Base-by-base conservation (phyloP, 2,113 vertebrate species). In the Calcarius ornatus region DNA sequence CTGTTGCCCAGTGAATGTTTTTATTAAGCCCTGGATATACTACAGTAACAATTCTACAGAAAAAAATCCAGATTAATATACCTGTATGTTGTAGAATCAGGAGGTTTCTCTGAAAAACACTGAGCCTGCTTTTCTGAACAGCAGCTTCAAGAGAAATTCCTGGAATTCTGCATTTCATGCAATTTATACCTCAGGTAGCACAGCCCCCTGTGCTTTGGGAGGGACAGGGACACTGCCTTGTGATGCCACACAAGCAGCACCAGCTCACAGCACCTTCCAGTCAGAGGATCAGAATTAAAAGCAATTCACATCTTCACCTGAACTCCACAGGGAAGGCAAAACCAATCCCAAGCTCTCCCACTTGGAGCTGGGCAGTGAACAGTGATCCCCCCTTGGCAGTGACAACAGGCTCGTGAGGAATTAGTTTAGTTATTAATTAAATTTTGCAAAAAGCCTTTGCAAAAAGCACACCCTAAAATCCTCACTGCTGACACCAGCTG, bases 11-110 rank as follows among this genome's bases (percentile, higher is more conserved):
- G 23, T 64, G 48, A 35, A n/a, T n/a, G 37, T 20, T 60, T 60
- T 4, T 33, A 53, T 45, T 25, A 77, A 86, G 30, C 7, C 38
- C 35, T 59, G 22, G 3, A 3, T 4, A 4, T n/a, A 42, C 7
- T 37, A 33, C 30, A 59, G 4, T 1, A 1, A 47, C 1, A 3
- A 31, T 24, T n/a, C 11, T 6, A 4, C 18, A 38, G 2, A 48
- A 57, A 54, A 78, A 60, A 38, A 61, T 28, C 45, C 45, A 31
- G 11, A 31, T 5, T 60, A 24, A 50, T 69, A 64, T 10, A 51
- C 12, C n/a, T 61, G n/a, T 15, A 23, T 0, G 0, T 28, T 40
- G 12, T 0, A 37, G 11, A 5, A 66, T 2, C 15, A 25, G 50
- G 33, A 33, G 3, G 6, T 23, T 54, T 11, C 35, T 64, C 65